Percentiles rank a stretch among this genome's conserved stretches.
Evolutionary conservation across 2,113 vertebrate species (phyloP).

Genomic region (Serranochromis macrocephalus): DNA sequence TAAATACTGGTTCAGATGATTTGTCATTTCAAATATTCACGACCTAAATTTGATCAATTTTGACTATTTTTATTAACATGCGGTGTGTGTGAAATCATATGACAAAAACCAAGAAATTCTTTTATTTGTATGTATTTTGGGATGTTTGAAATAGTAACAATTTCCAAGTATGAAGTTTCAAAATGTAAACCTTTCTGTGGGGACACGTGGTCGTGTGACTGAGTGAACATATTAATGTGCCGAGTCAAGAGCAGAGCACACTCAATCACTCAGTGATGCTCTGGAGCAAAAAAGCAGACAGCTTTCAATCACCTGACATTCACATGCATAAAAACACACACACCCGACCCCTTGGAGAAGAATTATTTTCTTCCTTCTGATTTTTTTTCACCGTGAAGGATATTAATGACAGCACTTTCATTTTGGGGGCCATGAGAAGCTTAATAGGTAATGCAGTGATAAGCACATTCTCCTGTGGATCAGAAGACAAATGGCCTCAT

Average conservation of each 20-base stretch:
- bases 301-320: conserved; percentile 12
- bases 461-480: conserved; percentile 42
- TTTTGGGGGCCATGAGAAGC: conserved; percentile 14
- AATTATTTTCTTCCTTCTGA: neutral
- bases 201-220: neutral
- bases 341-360: neutral
- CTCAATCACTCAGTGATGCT: neutral
- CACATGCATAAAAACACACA: neutral
- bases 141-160: neutral
- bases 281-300: neutral
- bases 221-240: neutral
- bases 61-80: neutral
- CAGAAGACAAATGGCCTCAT: conserved; percentile 64
- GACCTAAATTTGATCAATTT: neutral
- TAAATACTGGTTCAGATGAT: neutral
- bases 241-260: neutral
- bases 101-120: neutral
- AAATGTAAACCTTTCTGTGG: neutral
- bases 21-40: neutral
- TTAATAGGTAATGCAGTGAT: conserved; percentile 51
- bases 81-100: neutral
- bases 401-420: conserved; percentile 51
- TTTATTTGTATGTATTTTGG: neutral
- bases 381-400: conserved; percentile 5
- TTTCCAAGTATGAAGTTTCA: neutral